Conservation (phyloP, 2,113 vertebrate species). For the Cyphomyrus plagiostoma region DNA sequence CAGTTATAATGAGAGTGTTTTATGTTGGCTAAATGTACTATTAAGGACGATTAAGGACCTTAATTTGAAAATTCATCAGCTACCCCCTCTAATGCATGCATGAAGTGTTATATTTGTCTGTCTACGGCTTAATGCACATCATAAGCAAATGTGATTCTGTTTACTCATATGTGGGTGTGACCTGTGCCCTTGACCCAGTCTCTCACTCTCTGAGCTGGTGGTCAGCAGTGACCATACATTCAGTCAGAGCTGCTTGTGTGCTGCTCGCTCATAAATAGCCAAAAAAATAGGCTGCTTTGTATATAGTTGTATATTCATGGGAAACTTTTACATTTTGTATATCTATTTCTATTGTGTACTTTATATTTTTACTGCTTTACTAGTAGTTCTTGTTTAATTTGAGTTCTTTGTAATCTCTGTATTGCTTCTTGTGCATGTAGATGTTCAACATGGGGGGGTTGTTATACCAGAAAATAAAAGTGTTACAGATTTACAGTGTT, state of each 20-base stretch:
- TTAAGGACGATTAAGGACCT: neutral
- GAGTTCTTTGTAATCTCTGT: neutral
- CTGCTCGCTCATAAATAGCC: neutral
- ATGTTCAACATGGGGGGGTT: neutral
- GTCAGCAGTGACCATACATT: neutral
- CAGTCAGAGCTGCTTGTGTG: neutral
- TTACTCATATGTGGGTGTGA: neutral
- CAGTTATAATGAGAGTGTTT: neutral
- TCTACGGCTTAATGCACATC: neutral
- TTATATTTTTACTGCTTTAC: neutral
- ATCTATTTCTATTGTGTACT: neutral
- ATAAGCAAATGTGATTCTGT: neutral
- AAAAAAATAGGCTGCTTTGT: neutral
- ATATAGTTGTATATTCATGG: neutral
- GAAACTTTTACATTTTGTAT: slow-evolving; percentile 11
- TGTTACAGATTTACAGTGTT: neutral
- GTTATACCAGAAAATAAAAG: neutral
- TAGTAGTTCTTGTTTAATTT: neutral
- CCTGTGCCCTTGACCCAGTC: neutral
- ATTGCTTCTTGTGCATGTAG: neutral
- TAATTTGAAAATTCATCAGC: neutral
- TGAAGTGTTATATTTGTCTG: neutral
- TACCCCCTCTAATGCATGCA: neutral
- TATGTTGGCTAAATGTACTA: neutral
- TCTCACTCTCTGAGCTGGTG: neutral